Conservation (phyloP, 2,888 invertebrate genomes). For the Ichneumoninae sp. region DNA sequence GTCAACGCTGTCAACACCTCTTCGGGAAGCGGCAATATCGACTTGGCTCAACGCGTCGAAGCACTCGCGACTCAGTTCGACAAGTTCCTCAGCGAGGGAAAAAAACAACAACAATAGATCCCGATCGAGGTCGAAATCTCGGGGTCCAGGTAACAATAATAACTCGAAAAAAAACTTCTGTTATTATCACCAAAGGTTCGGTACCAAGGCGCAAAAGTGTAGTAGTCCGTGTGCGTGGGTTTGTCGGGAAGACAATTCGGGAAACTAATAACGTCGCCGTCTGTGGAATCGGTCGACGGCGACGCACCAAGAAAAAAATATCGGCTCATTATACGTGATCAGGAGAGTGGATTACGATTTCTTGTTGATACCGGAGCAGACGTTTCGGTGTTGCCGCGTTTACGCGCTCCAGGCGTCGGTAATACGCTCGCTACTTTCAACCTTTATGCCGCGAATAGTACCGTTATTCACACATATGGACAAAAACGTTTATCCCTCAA, state of each 20-base stretch:
- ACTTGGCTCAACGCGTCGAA: background rate
- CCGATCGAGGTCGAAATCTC: background rate
- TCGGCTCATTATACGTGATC: constrained; percentile 27
- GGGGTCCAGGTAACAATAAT: background rate
- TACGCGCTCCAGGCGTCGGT: no score
- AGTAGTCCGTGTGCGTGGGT: constrained; percentile 8
- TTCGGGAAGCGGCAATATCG: background rate
- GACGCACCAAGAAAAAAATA: constrained; percentile 16
- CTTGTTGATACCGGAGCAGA: constrained; percentile 45
- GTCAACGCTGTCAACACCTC: background rate
- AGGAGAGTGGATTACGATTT: constrained; percentile 15
- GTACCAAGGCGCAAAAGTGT: constrained; percentile 12
- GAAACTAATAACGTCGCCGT: constrained; percentile 32
- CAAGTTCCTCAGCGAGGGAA: background rate
- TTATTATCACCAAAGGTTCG: constrained; percentile 23
- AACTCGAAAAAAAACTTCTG: background rate
- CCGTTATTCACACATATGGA: constrained; percentile 18
- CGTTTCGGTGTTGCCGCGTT: constrained; percentile 36
- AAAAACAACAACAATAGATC: background rate
- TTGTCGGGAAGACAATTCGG: background rate
- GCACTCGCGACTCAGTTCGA: background rate
- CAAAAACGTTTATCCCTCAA: background rate
- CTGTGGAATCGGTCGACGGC: constrained; percentile 23
- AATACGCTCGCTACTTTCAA: background rate
- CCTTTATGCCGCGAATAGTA: constrained; percentile 17